phyloP scores from a whole-genome alignment of 2,797 vertebrate species.

The Myotis daubentonii region DNA sequence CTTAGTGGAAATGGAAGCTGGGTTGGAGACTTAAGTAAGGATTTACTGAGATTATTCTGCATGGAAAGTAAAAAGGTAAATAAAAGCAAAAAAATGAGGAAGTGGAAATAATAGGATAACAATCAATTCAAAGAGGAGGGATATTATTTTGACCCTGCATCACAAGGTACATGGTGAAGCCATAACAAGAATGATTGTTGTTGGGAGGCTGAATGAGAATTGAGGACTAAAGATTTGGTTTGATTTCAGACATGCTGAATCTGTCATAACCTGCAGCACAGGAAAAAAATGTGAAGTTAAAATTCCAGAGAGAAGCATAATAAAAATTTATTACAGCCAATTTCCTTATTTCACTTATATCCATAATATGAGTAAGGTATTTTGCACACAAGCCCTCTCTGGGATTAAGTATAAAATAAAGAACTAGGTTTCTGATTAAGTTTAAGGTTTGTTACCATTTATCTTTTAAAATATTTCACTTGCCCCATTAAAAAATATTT shows the following conservation, averaged over 20 bases:
- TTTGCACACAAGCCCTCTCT: neutral
- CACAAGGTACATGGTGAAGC: neutral
- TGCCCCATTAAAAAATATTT: constrained; percentile 10
- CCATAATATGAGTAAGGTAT: neutral
- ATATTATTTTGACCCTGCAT: neutral
- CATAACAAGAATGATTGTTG: neutral
- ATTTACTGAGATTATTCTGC: neutral
- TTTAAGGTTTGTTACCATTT: neutral
- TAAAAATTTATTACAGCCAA: neutral
- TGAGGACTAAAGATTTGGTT: neutral
- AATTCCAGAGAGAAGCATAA: constrained; percentile 1
- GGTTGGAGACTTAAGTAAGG: neutral
- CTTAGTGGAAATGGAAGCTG: neutral
- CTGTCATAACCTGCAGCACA: neutral
- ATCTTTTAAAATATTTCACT: constrained; percentile 47
- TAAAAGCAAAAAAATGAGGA: neutral
- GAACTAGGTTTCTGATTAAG: neutral
- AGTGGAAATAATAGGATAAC: neutral
- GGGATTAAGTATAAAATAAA: neutral
- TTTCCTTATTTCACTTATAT: neutral
- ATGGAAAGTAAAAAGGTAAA: neutral
- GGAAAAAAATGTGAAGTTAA: neutral
- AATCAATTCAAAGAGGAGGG: neutral
- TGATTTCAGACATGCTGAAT: constrained; percentile 1
- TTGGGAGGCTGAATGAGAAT: neutral